Percentiles rank a stretch among this genome's conserved stretches.
phyloP scores from a whole-genome alignment of 2,113 vertebrate species.

The Vicugna pacos region DNA sequence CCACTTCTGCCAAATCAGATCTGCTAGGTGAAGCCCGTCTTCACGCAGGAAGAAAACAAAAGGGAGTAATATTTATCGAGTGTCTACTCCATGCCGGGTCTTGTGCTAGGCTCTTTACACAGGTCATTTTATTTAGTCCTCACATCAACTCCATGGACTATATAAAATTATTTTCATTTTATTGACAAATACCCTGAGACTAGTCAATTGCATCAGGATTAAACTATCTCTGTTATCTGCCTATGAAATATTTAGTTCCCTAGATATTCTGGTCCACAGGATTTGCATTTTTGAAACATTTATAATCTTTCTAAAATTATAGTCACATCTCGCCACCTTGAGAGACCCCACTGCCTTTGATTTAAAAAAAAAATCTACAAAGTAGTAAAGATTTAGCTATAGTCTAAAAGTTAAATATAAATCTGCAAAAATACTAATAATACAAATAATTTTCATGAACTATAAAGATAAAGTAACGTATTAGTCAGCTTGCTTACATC shows the following conservation, averaged over 20 bases:
- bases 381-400: not conserved
- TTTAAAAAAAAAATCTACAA: not conserved
- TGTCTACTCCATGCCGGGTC: not conserved
- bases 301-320: conserved; percentile 24
- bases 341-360: not conserved
- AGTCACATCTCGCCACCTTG: not conserved
- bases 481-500: not conserved
- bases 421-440: not conserved
- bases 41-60: not conserved
- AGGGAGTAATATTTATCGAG: not conserved
- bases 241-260: not conserved
- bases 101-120: not conserved
- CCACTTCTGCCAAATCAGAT: not conserved
- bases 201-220: not conserved
- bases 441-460: not conserved
- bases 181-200: not conserved
- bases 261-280: not conserved
- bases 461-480: not conserved
- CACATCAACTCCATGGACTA: not conserved
- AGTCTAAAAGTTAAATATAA: conserved; percentile 35
- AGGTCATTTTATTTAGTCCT: not conserved
- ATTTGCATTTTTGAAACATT: not conserved
- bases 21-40: not conserved
- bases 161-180: not conserved
- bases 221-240: not conserved